Base-by-base conservation (phyloP, 2,888 invertebrate genomes). In the Trilocha varians region DNA sequence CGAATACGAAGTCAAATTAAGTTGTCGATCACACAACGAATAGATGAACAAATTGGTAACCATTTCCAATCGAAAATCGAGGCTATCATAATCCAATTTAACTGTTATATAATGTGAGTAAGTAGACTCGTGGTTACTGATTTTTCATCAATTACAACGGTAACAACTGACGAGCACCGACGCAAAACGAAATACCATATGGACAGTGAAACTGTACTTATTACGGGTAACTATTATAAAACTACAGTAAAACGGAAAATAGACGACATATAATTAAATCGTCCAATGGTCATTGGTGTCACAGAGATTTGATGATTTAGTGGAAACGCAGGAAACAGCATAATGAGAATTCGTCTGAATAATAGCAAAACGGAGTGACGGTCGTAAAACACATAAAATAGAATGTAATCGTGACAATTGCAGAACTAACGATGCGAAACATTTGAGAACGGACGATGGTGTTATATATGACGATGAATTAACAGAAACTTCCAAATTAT, bases 181-280 rank as follows among this genome's bases (percentile, higher is more conserved):
- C 52, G 65, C 69, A 58, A 57, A 63, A 56, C 50, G 49, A 43
- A 55, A 66, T 70, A 70, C 70, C 74, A 73, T 70, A 70, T 57
- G 63, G 57, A 25, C 25, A 25, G 47, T 60, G 62, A 62, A 16
- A 44, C 48, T 54, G 54, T 59, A 59, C 47, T 48, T 44, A 49
- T 47, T 50, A 48, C 41, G 42, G n/a, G n/a, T n/a, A n/a, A n/a
- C n/a, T n/a, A n/a, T n/a, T n/a, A n/a, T n/a, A 46, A 57, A 46
- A 43, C 46, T 48, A 50, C 45, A 37, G 46, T 42, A 57, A 57
- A 72, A 69, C 66, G 64, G 66, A 63, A 60, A 65, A 62, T 61
- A 17, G 16, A 16, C 37, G 25, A 13, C 36, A 16, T 34, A 33
- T 45, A 44, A 59, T 59, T 60, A 53, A 49, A 59, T 52, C 49